Evolutionary conservation across 2,888 invertebrate species (phyloP).

Genomic region (Caenorhabditis sp.): DNA sequence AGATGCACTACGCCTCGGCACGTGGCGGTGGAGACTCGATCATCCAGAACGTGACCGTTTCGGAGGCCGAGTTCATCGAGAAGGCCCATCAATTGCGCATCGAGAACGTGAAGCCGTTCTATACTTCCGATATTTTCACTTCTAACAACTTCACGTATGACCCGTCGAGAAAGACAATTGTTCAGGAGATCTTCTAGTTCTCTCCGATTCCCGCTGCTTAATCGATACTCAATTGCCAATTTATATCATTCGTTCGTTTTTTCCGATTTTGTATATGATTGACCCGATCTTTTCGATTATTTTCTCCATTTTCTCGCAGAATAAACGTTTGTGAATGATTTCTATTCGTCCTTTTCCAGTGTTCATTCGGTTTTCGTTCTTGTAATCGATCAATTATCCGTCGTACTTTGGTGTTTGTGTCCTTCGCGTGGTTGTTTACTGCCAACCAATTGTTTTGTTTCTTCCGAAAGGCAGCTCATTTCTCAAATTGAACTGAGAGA

Average conservation of each 20-base stretch:
- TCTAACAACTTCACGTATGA: conserved; percentile 91
- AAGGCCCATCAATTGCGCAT: conserved; percentile 93
- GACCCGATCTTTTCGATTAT: too few species aligned
- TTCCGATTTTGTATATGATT: conserved; percentile 15
- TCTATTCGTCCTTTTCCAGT: background rate
- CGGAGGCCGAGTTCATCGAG: conserved; percentile 88
- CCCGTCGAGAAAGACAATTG: conserved; percentile 87
- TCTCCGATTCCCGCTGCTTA: background rate
- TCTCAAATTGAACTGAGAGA: conserved; percentile 4
- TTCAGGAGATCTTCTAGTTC: conserved; percentile 83
- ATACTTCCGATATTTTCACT: conserved; percentile 90
- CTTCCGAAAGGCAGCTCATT: background rate
- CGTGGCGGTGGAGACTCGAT: conserved; percentile 47
- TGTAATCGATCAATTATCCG: conserved; percentile 8
- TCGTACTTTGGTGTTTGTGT: background rate
- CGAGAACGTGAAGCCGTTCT: conserved; percentile 90
- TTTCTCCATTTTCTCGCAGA: background rate
- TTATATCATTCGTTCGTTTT: background rate
- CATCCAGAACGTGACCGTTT: conserved; percentile 85
- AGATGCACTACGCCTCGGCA: conserved; percentile 67
- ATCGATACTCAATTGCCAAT: background rate
- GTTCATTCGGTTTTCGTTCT: too few species aligned
- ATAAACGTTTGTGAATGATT: conserved; percentile 5
- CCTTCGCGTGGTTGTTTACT: background rate
- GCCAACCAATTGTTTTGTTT: background rate